These are phyloP conservation scores for Plebejus anna DNA, from an alignment of 2,888 invertebrate species.

Conservation along the genomic window DNA sequence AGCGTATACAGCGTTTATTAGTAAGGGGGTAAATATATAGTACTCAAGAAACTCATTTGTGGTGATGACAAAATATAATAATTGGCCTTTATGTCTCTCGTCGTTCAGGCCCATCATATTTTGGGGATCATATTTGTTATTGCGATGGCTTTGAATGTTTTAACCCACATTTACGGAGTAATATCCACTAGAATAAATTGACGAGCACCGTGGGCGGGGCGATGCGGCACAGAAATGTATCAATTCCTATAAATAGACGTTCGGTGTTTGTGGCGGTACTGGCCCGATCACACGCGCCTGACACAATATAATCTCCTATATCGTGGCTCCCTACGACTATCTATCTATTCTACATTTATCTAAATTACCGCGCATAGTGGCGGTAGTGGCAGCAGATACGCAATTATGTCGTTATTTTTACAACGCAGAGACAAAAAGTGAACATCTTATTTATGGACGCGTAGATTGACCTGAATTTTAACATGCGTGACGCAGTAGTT, in stretches of 20 bases:
- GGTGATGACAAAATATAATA: background rate
- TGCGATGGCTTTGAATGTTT: constrained; percentile 25
- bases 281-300: constrained; percentile 20
- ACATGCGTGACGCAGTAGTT: constrained; percentile 1
- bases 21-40: background rate
- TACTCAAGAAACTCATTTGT: background rate
- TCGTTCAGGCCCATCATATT: background rate
- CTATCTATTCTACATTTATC: constrained; percentile 20
- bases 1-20: too few species aligned
- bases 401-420: constrained; percentile 13
- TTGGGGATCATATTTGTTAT: constrained; percentile 22
- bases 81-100: background rate
- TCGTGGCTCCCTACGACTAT: constrained; percentile 4
- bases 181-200: constrained; percentile 26
- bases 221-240: constrained; percentile 28
- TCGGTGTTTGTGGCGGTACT: constrained; percentile 26
- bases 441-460: constrained; percentile 17
- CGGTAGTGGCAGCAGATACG: constrained; percentile 4
- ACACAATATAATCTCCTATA: constrained; percentile 21
- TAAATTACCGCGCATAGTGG: background rate
- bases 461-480: constrained; percentile 19
- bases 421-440: background rate
- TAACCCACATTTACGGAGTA: constrained; percentile 21
- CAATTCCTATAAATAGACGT: constrained; percentile 29
- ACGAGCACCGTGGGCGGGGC: constrained; percentile 21